phyloP scores from a whole-genome alignment of 2,888 invertebrate genomes.

The Taphrorychus bicolor region DNA sequence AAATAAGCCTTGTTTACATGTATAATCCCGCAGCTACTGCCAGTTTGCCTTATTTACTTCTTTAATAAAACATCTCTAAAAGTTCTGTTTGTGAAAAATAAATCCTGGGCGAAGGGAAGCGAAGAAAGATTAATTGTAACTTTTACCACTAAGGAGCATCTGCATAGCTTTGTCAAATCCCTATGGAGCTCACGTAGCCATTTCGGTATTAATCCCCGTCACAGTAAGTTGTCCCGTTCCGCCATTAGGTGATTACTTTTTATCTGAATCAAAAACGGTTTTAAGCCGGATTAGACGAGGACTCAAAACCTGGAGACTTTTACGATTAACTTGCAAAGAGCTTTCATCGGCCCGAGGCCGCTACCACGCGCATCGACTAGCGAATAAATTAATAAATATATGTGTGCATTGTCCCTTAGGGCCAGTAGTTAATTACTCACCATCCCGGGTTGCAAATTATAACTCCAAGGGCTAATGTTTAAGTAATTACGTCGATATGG shows the following conservation, averaged over 20 bases:
- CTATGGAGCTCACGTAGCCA: background rate
- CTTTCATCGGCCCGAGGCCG: background rate
- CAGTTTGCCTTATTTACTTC: background rate
- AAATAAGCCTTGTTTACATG: conserved; percentile 7
- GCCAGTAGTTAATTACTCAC: conserved; percentile 37
- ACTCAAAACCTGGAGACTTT: background rate
- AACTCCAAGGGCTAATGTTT: conserved; percentile 26
- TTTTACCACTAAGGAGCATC: too few relatives aligned
- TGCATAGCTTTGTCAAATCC: background rate
- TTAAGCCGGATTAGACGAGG: background rate
- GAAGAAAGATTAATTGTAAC: too few relatives aligned
- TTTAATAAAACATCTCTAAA: too few relatives aligned
- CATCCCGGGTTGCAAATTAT: conserved; percentile 33
- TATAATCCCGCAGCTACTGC: background rate
- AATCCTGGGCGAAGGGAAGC: too few relatives aligned
- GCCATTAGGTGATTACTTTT: conserved; percentile 8
- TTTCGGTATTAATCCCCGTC: conserved; percentile 6
- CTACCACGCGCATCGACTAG: too few relatives aligned
- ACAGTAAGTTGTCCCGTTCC: background rate
- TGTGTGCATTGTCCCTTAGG: conserved; percentile 28
- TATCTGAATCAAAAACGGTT: background rate
- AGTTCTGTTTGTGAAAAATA: too few relatives aligned
- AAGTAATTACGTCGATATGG: conserved; percentile 18
- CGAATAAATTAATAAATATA: background rate
- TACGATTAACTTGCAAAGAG: background rate